Base-by-base conservation (phyloP, 2,888 invertebrate species). In the Leptothorax acervorum region DNA sequence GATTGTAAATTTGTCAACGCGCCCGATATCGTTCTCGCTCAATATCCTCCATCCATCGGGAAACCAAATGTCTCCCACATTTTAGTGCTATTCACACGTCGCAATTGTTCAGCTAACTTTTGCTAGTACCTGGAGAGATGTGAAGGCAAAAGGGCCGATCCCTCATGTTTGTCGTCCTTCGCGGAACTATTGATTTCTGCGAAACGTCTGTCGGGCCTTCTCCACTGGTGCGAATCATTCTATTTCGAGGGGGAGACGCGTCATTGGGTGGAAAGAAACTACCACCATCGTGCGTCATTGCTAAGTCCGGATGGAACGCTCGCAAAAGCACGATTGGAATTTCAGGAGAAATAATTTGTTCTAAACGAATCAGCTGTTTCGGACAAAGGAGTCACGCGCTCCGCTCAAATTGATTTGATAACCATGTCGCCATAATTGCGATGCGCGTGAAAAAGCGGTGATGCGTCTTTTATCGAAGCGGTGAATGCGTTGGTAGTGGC, bases 161-260 rank as follows among this genome's bases (percentile, higher is more conserved):
- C 84, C 70, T 70, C 65, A 82, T 48, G 51, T 88, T 89, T 86
- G 90, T 91, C 90, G 89, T 92, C 88, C 88, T 90, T 88, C 76
- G 87, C 87, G 86, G 87, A 91, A 92, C 92, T 92, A 92, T 92
- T 92, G 92, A 92, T 92, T 91, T 91, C 87, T 87, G 65, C 68
- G 90, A 89, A 86, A 87, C 85, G 86, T 88, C 68, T 84, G 78
- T 65, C 87, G 85, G 66, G 79, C 84, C 85, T 85, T 86, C 89
- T 88, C 84, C 74, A 78, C 76, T 87, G 91, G 89, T 85, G 91
- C 89, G 91, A 91, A 91, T 91, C 90, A 89, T 91, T 88, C 86
- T 86, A 78, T 89, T 89, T 85, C 84, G 83, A 83, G 79, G 87
- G 82, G 63, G 51, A 42, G 79, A 70, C 68, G 66, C 55, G 79